Evolutionary conservation across 2,797 vertebrate genomes (phyloP), one percentile per base, ranked within the genome.

Genomic region (Leptodactylus fallax): DNA sequence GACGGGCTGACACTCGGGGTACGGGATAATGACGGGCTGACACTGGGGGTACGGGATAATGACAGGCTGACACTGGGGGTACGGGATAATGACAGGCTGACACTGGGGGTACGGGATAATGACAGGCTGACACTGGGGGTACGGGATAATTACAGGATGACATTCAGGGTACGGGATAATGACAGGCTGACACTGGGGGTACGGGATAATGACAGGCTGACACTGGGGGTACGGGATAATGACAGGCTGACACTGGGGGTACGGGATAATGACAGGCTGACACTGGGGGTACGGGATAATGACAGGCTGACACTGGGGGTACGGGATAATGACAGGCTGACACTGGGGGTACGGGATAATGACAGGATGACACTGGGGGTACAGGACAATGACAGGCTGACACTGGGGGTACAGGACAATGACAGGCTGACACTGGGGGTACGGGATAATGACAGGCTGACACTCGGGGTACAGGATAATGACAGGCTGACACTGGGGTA

Each of bases 21-120:
- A 67, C n/a, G 3, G 36, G 27, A 47, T 21, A 72, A 19, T 9
- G 69, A 47, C 16, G 14, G 25, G 1, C 63, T 6, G 63, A 67
- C 63, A 67, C 63, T 27, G 6, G 69, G 69, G 69, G 36, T 3
- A 8, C 92, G 2, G 67, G 67, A 69, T 36, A 69, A 69, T 16
- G 67, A 36, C 25, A 16, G 36, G 36, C 63, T 4, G 63, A 67
- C 23, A 67, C 63, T 27, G 0, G 63, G 23, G 63, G 63, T 8
- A 27, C 63, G 5, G 63, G 63, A 67, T 67, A 67, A 67, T 12
- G 63, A 67, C 67, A 36, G 36, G 7, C 67, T 17, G 67, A 69
- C 25, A 69, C 13, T 69, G 0, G 25, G 67, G 25, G 67, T 12
- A 36, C 14, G 2, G 67, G 67, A 69, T 36, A 69, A 69, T 45